Base-by-base conservation (phyloP, 2,113 vertebrate species). In the Arenaria interpres region DNA sequence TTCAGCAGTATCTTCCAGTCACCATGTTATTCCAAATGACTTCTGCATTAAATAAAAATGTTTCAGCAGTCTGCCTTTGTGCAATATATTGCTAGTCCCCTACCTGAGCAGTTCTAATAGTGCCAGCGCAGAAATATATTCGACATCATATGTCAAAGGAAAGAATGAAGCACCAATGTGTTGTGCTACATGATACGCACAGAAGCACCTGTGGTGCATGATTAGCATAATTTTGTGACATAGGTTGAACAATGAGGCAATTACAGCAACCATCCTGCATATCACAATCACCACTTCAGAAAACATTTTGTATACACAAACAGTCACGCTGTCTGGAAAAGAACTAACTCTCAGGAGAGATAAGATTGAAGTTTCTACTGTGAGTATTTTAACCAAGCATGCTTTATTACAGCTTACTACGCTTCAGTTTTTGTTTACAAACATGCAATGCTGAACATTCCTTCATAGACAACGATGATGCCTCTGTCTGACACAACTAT, bases 301-400 rank as follows among this genome's bases (percentile, higher is more conserved):
- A 90, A 95, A 77, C 21, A 86, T 69, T 81, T 59, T 95, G 50
- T 84, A 37, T 73, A 94, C 22, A 56, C 39, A 73, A 28, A 24
- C 35, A 77, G 50, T 76, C 83, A 78, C 64, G 64, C 63, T 88
- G 37, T 68, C 94, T 91, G 57, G 71, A 69, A 85, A 79, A 73
- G 46, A 76, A 75, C 30, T 76, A 69, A 62, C 25, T 74, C 51
- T 69, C 84, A 66, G 50, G 62, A 74, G 51, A 96, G 60, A 56
- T 74, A 92, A 91, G 66, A 83, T 57, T 84, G n/a, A 97, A 91
- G 45, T 90, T 51, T 76, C 46, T 54, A 5, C 54, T 27, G 72
- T 93, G n/a, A 92, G 45, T 45, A 72, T 92, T 96, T 94, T 92
- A 87, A 90, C 33, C 45, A 89, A 78, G 56, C 23, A 59, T 14